These are phyloP conservation scores for Carterocephalus palaemon DNA, from an alignment of 2,888 invertebrate species.

Conservation along the genomic window DNA sequence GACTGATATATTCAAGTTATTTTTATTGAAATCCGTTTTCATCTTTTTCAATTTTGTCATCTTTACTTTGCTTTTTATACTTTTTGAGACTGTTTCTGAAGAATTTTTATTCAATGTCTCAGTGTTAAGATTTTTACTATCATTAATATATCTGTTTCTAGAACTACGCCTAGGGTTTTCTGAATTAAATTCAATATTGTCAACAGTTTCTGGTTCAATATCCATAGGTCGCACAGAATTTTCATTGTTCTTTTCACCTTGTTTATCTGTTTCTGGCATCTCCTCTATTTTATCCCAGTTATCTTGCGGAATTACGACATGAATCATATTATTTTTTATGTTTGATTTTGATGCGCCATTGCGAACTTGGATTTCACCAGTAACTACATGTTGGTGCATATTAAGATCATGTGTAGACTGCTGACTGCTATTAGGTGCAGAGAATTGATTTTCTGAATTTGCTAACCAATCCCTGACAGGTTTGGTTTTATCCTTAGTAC, in stretches of 20 bases:
- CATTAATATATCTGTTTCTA: slow-evolving; percentile 50
- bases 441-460: slow-evolving; percentile 66
- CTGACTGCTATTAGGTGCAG: slow-evolving; percentile 48
- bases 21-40: slow-evolving; percentile 67
- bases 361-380: slow-evolving; percentile 56
- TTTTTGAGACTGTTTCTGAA: slow-evolving; percentile 40
- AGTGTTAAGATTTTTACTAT: slow-evolving; percentile 32
- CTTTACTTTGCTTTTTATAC: slow-evolving; percentile 43
- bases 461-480: slow-evolving; percentile 65
- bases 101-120: too few relatives aligned
- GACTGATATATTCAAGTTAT: slow-evolving; percentile 69
- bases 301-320: slow-evolving; percentile 50
- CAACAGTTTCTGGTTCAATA: slow-evolving; percentile 47
- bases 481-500: slow-evolving; percentile 48
- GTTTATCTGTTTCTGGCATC: slow-evolving; percentile 49
- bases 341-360: slow-evolving; percentile 38
- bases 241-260: slow-evolving; percentile 40
- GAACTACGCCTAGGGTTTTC: slow-evolving; percentile 60
- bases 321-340: slow-evolving; percentile 38
- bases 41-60: slow-evolving; percentile 70
- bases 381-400: slow-evolving; percentile 41
- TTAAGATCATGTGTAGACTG: slow-evolving; percentile 42
- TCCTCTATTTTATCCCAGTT: slow-evolving; percentile 71
- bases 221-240: slow-evolving; percentile 53
- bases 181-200: slow-evolving; percentile 50